Conservation (phyloP, 1,140 invertebrate genomes). For the Drosophila saltans region DNA sequence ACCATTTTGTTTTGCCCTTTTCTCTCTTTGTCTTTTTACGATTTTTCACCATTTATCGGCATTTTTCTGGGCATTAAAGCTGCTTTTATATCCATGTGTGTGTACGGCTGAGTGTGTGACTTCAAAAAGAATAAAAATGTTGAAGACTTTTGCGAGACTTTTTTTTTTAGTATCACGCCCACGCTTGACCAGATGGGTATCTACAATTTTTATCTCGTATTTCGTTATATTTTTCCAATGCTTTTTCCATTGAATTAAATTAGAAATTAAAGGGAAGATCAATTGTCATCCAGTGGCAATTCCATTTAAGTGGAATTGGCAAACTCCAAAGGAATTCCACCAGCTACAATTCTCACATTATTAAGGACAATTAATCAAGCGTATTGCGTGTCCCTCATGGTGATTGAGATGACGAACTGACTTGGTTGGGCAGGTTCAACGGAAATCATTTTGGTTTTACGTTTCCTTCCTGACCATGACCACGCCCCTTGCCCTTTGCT, state of each 20-base stretch:
- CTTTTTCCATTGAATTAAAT: conserved; percentile 15
- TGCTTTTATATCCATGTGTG: conserved; percentile 41
- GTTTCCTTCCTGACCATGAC: conserved; percentile 39
- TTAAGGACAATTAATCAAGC: conserved; percentile 53
- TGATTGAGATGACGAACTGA: conserved; percentile 14
- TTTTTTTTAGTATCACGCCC: not conserved
- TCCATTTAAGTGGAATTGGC: conserved; percentile 21
- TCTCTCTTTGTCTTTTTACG: conserved; percentile 35
- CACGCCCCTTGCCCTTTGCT: conserved; percentile 5
- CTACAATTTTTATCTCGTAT: not conserved
- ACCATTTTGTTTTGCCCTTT: conserved; percentile 44
- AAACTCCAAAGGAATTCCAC: conserved; percentile 10
- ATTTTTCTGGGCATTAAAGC: conserved; percentile 61
- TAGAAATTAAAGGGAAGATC: conserved; percentile 21
- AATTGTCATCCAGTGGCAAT: conserved; percentile 28
- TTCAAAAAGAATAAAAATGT: conserved; percentile 37
- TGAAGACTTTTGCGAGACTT: conserved; percentile 23
- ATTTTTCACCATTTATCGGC: conserved; percentile 38
- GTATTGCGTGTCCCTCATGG: conserved; percentile 30
- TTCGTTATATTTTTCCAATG: not conserved
- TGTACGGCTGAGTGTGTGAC: conserved; percentile 32
- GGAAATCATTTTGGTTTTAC: conserved; percentile 41
- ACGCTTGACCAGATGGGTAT: not conserved
- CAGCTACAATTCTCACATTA: conserved; percentile 37
- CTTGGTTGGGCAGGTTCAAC: conserved; percentile 25